Evolutionary conservation across 2,888 invertebrate genomes (phyloP), one percentile per base, ranked within the genome.

Genomic region (Leptodirus hochenwartii): DNA sequence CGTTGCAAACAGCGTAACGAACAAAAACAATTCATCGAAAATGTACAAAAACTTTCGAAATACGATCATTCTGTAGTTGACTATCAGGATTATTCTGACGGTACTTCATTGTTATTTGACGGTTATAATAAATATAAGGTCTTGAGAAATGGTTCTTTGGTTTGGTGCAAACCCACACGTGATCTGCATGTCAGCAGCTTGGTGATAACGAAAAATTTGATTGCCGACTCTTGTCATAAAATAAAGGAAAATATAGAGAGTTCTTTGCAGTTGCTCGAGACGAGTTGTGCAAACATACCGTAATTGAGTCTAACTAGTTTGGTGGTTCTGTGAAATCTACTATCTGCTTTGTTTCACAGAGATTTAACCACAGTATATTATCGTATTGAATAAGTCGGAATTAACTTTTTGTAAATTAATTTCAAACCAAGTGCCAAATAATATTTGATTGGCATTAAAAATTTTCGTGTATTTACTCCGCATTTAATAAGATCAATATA

Each of bases 151-250:
- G 38, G 38, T n/a, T 31, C 30, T 15, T 10, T 38, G 4, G 31
- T 38, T 28, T 39, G 39, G 39, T 37, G 38, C 22, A 29, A 32
- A 9, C 37, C 39, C 4, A 33, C 37, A 5, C 23, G 27, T 25
- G 33, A 34, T n/a, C 38, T 38, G 36, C 26, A 34, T 6, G 15
- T 33, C 4, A 39, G 38, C 27, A 39, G 37, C 30, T 26, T 34
- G 25, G 26, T 39, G 4, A 39, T 39, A 17, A 34, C 37, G 10
- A 34, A 29, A 15, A 37, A 40, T 29, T 31, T 38, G 25, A 33
- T 37, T 26, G 38, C 40, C 15, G 37, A 39, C 15, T 29, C 34
- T 17, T 31, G 35, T 17, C 22, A 25, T 5, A 29, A 31, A 29
- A 31, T 37, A n/a, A 33, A 34, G 29, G 17, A 25, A 9, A 31